Percentiles rank a stretch among this genome's conserved stretches.
Evolutionary conservation across 2,797 vertebrate species (phyloP).

Genomic region (Amniataba percoides): DNA sequence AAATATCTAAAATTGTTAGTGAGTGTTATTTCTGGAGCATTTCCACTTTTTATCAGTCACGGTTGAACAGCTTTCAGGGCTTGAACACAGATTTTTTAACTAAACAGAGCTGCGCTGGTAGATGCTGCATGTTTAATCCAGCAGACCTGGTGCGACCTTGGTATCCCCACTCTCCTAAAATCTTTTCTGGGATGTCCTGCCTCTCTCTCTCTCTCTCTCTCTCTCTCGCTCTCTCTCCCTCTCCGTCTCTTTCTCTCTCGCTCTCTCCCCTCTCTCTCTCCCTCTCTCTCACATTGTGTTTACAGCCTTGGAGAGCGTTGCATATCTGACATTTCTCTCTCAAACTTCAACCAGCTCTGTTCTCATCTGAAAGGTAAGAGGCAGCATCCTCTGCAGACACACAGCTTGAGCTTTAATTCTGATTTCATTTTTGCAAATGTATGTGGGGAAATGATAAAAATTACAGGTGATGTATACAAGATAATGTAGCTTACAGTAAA

Average conservation of each 20-base stretch:
- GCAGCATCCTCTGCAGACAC: slow-evolving; percentile 44
- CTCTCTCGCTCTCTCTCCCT: too few species aligned
- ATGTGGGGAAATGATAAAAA: not conserved
- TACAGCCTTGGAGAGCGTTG: slow-evolving; percentile 48
- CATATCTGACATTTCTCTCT: slow-evolving; percentile 78
- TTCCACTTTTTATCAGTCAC: not conserved
- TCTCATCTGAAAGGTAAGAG: slow-evolving; percentile 76
- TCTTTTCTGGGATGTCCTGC: slow-evolving; percentile 55
- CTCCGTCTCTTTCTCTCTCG: not conserved
- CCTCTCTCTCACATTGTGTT: slow-evolving; percentile 35
- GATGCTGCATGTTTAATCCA: slow-evolving; percentile 26
- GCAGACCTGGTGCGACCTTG: slow-evolving; percentile 13
- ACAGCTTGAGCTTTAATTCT: not conserved
- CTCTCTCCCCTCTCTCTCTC: not conserved
- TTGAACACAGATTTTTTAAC: not conserved
- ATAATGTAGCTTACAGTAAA: too few species aligned
- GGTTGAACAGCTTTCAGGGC: not conserved
- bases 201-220: slow-evolving; percentile 24
- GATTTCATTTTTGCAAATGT: not conserved
- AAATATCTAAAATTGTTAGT: not conserved
- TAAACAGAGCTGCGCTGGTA: fast-evolving
- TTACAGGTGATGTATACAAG: too few species aligned
- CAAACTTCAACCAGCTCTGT: slow-evolving; percentile 58
- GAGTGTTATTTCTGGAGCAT: not conserved
- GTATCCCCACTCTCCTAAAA: slow-evolving; percentile 23